phyloP scores from a whole-genome alignment of 2,113 vertebrate genomes.

The Periophthalmus modestus region DNA sequence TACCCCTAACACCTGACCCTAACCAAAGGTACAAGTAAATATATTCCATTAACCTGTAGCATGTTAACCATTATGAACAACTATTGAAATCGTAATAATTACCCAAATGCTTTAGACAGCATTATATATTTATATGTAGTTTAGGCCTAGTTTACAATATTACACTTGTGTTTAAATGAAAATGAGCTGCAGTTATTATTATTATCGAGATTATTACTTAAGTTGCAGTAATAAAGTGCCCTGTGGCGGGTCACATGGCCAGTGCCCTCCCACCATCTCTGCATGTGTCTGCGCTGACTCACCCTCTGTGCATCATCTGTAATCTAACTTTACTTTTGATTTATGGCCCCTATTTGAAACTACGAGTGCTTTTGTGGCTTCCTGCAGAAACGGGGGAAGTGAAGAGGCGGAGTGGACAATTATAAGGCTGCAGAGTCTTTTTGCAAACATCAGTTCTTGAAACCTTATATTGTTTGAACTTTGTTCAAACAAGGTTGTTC shows the following conservation, averaged over 20 bases:
- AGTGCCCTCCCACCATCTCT: neutral
- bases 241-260: neutral
- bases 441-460: neutral
- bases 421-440: neutral
- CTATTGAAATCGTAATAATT: too few relatives aligned
- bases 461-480: neutral
- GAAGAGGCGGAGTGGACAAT: neutral
- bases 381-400: neutral
- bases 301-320: neutral
- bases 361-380: neutral
- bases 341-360: neutral
- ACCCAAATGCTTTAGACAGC: too few relatives aligned
- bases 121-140: too few relatives aligned
- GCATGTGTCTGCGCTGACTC: neutral
- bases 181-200: too few relatives aligned
- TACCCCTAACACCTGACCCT: too few relatives aligned
- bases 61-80: too few relatives aligned
- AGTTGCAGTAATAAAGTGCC: too few relatives aligned
- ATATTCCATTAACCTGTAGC: too few relatives aligned
- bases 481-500: neutral
- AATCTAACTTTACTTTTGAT: neutral
- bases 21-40: too few relatives aligned
- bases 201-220: too few relatives aligned
- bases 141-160: too few relatives aligned
- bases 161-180: too few relatives aligned